These are phyloP conservation scores for Lithodes maja DNA, from an alignment of 2,888 invertebrate species.

Conservation along the genomic window DNA sequence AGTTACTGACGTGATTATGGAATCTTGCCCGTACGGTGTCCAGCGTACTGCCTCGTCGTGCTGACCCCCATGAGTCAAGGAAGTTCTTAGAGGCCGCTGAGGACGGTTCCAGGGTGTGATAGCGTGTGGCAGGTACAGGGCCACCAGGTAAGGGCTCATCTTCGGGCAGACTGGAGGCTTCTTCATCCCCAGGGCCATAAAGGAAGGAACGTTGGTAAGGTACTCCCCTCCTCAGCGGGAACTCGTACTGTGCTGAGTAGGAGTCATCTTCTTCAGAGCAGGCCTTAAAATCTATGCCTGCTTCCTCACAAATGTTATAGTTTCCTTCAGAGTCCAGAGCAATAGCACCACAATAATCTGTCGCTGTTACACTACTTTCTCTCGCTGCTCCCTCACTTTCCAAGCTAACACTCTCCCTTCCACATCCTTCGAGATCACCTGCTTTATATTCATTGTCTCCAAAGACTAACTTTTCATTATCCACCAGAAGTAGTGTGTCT, in stretches of 20 bases:
- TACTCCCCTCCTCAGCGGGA: constrained; percentile 36
- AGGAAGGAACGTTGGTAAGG: constrained; percentile 56
- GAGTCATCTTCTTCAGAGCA: constrained; percentile 25
- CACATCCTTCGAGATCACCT: background rate
- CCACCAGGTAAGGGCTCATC: background rate
- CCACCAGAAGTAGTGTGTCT: background rate
- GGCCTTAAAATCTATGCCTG: constrained; percentile 10
- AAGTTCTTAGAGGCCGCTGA: constrained; percentile 1
- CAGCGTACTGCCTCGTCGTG: constrained; percentile 22
- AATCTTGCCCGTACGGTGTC: constrained; percentile 54
- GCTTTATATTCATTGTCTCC: background rate
- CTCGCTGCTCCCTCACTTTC: background rate
- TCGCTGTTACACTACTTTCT: background rate
- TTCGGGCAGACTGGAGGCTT: background rate
- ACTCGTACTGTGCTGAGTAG: constrained; percentile 17
- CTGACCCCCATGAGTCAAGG: background rate
- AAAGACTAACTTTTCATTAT: background rate
- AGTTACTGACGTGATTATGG: constrained; percentile 56
- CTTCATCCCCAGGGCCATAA: background rate
- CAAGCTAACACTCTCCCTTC: background rate
- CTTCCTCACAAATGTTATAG: background rate
- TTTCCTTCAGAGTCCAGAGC: background rate
- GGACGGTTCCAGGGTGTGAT: constrained; percentile 31
- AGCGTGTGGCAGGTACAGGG: constrained; percentile 29
- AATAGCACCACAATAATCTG: constrained; percentile 3